Conservation (phyloP, 2,888 invertebrate species). For the Nemotelus pantherinus region DNA sequence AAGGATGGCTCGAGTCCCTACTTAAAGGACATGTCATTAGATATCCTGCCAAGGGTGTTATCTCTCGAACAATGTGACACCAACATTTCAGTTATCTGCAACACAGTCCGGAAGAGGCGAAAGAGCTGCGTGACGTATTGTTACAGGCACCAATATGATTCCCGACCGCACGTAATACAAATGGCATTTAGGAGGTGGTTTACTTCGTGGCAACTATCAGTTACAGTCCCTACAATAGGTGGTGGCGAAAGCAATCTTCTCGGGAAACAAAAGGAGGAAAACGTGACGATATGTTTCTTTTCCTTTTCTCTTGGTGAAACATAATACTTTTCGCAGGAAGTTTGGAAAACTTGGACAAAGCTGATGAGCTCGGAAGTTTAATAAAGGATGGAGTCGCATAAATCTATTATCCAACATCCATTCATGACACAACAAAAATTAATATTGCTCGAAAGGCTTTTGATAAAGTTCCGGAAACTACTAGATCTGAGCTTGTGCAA, state of each 20-base stretch:
- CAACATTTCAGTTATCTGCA: conserved; percentile 38
- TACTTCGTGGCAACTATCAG: not conserved
- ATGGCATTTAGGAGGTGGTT: conserved; percentile 17
- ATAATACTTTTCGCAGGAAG: too few species aligned
- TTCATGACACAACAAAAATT: too few species aligned
- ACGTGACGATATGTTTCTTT: not conserved
- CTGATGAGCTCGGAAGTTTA: too few species aligned
- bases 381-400: too few species aligned
- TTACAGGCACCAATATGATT: conserved; percentile 23
- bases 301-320: not conserved
- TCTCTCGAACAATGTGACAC: conserved; percentile 31
- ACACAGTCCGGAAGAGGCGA: not conserved
- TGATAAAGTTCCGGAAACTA: too few species aligned
- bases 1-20: not conserved
- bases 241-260: not conserved
- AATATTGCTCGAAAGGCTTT: too few species aligned
- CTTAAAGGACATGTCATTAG: conserved; percentile 32
- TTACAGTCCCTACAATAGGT: not conserved
- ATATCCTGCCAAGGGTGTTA: conserved; percentile 30
- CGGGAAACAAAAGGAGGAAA: not conserved
- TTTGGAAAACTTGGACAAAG: too few species aligned
- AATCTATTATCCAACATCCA: too few species aligned
- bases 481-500: too few species aligned
- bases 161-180: conserved; percentile 18
- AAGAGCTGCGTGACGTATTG: not conserved